Evolutionary conservation across 1,140 invertebrate genomes (phyloP), one percentile per base, ranked within the genome.

Genomic region (Tribolium castaneum): DNA sequence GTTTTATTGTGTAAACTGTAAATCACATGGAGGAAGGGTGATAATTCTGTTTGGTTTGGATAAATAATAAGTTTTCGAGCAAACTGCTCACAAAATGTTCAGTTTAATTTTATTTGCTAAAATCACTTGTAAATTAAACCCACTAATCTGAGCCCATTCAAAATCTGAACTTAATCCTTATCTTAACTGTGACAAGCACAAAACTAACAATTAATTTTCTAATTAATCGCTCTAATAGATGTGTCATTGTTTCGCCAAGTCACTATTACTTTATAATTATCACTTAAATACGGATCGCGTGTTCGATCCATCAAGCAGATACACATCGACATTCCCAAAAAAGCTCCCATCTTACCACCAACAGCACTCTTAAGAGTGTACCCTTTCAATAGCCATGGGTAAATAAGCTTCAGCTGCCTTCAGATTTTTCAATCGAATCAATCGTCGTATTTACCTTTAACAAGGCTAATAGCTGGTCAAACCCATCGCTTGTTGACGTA

Each of bases 341-440:
- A 14, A 52, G 1, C 0, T 16, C 16, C 51, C 51, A 52, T 52
- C 6, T 52, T 19, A 52, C 16, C 16, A 14, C 51, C 51, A 52
- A 52, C 51, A 16, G 14, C 16, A 52, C 54, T 25, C 14, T 66
- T 35, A 66, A 66, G 59, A 35, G 59, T n/a, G n/a, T 14, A 10
- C 30, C 59, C 59, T 66, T 66, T 66, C 13, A 35, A 66, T n/a
- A n/a, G n/a, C 35, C 30, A 30, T 66, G 30, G 19, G 59, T 35
- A 66, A 66, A 66, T 35, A 66, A 9, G n/a, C 13, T 4, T 66
- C 59, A 66, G 22, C 59, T 39, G 59, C 0, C 59, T 66, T 6
- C n/a, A 66, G 59, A 66, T 66, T 66, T 34, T 81, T 80, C 78
- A 81, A 81, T 80, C 78, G 56, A 79, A 81, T 81, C 80, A 81